Conservation (phyloP, 2,888 invertebrate species). For the Petrolisthes cinctipes region DNA sequence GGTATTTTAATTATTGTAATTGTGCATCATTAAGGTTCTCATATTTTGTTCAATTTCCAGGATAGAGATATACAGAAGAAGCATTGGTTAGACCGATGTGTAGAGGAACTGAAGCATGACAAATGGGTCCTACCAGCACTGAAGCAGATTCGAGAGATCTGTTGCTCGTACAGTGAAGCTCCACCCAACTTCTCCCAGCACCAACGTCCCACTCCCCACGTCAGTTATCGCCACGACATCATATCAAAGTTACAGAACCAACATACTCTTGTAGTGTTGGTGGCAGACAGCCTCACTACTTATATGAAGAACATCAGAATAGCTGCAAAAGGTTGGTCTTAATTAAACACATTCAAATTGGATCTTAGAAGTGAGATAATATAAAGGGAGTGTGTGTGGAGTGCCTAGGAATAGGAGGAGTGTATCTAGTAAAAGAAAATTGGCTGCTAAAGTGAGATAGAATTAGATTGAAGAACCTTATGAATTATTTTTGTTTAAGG, state of each 20-base stretch:
- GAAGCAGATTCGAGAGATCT: conserved; percentile 95
- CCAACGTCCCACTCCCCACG: conserved; percentile 62
- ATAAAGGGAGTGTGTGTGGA: too few species aligned
- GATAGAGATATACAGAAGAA: conserved; percentile 96
- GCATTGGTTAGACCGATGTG: conserved; percentile 94
- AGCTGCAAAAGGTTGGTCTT: conserved; percentile 73
- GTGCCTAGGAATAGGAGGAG: too few species aligned
- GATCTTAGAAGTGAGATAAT: background rate
- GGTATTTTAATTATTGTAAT: background rate
- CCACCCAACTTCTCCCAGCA: conserved; percentile 75
- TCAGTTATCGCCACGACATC: conserved; percentile 76
- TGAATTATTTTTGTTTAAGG: too few species aligned
- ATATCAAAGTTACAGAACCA: conserved; percentile 92
- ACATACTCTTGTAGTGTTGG: conserved; percentile 92
- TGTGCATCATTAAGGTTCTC: background rate
- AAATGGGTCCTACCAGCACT: conserved; percentile 94
- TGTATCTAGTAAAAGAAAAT: too few species aligned
- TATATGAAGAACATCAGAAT: conserved; percentile 90
- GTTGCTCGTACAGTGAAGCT: conserved; percentile 88
- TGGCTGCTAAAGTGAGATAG: too few species aligned
- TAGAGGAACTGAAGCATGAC: conserved; percentile 91
- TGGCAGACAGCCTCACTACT: conserved; percentile 84
- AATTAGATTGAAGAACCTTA: too few species aligned
- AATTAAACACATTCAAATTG: background rate
- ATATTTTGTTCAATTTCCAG: conserved; percentile 67